A percentile compares a stretch with the other conserved stretches of the same genome.
Evolutionary conservation across 2,888 invertebrate species (phyloP).

Genomic region (Stenodema calcarata): DNA sequence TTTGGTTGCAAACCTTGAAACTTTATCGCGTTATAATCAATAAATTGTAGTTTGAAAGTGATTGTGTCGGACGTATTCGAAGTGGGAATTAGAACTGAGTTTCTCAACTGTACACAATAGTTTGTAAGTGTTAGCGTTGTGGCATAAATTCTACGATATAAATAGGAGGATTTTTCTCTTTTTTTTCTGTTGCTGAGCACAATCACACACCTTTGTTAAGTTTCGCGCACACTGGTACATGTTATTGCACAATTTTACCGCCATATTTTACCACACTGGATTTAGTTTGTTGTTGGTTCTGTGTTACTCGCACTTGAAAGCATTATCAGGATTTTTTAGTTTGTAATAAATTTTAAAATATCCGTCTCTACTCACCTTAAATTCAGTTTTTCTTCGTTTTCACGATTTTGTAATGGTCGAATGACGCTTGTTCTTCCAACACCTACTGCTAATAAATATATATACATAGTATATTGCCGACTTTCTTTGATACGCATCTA

Average conservation of each 20-base stretch:
- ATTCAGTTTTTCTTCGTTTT: too few species aligned
- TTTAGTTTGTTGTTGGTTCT: not conserved
- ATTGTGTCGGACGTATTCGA: not conserved
- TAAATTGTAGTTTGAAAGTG: not conserved
- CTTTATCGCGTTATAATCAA: not conserved
- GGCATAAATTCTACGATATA: not conserved
- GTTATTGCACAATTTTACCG: constrained; percentile 25
- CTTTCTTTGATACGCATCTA: not conserved
- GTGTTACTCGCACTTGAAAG: not conserved
- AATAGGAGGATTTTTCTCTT: not conserved
- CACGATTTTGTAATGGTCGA: too few species aligned
- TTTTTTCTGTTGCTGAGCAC: not conserved
- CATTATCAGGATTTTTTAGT: not conserved
- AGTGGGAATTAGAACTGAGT: not conserved
- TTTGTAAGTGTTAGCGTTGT: not conserved
- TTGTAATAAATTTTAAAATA: not conserved
- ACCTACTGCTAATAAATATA: not conserved
- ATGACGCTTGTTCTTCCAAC: not conserved
- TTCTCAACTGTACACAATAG: not conserved
- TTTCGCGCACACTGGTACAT: not conserved
- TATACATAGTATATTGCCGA: not conserved
- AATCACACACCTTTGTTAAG: not conserved
- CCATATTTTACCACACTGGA: not conserved
- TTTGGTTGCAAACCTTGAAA: not conserved
- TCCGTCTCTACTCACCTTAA: too few species aligned